Evolutionary conservation across 2,888 invertebrate genomes (phyloP).

Genomic region (Pseudococcus viburni): DNA sequence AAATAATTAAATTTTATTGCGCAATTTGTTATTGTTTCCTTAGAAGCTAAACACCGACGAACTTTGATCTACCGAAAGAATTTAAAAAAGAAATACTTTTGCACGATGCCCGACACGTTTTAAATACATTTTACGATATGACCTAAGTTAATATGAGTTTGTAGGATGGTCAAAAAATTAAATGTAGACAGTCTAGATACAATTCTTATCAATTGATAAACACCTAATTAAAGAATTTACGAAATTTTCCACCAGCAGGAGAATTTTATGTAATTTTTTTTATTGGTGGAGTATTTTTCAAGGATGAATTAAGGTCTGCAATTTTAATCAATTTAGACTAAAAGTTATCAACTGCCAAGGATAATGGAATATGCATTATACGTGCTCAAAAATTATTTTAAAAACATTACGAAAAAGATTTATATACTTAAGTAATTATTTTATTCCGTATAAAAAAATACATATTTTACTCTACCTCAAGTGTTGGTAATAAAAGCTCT

Average conservation of each 20-base stretch:
- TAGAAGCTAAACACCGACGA: not conserved
- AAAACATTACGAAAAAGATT: not conserved
- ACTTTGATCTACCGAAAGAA: conserved; percentile 15
- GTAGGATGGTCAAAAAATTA: not conserved
- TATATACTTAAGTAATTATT: not conserved
- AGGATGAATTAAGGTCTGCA: not conserved
- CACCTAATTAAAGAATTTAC: not conserved
- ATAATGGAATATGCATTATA: not conserved
- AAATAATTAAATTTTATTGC: not conserved
- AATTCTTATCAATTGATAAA: no score
- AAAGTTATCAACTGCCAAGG: not conserved
- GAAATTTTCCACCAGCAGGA: not conserved
- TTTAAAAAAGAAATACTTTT: not conserved
- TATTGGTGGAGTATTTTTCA: not conserved
- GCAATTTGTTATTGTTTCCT: not conserved
- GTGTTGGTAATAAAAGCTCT: conserved; percentile 22
- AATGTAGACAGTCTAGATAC: not conserved
- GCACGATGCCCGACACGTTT: not conserved
- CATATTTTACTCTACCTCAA: not conserved
- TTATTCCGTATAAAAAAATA: conserved; percentile 33
- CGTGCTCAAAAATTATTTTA: no score
- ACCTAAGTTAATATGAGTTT: not conserved
- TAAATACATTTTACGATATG: not conserved
- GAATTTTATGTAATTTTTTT: not conserved
- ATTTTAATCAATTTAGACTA: not conserved